Evolutionary conservation across 2,888 invertebrate genomes (phyloP), one percentile per base, ranked within the genome.

Genomic region (Ichneumoninae sp.): DNA sequence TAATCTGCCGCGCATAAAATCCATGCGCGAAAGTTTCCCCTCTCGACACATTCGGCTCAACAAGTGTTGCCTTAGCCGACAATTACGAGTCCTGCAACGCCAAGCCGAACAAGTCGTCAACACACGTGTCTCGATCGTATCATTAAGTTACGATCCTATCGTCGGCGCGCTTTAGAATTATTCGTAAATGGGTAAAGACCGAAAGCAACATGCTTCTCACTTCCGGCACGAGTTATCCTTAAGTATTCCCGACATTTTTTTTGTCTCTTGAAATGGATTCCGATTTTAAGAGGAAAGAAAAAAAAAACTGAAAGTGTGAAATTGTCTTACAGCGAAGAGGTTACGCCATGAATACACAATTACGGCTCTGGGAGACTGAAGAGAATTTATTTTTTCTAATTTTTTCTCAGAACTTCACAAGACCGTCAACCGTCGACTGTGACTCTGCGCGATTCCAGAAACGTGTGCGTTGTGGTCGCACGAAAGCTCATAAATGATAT

Each of bases 261-360:
- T 47, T 47, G 3, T 16, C 13, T 16, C 44, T 16, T 47, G 2
- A 16, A 47, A 16, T 3, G 1, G 0, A 22, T 57, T 26, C 10
- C 5, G 16, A 19, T 50, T n/a, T 50, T 50, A n/a, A 0, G 19
- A 7, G 6, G 1, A 5, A 52, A 5, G 19, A 54, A 54, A 54
- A 54, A 22, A n/a, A 40, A 69, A 57, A 69, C 52, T 30, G 71
- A 54, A 81, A 62, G 70, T 62, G 65, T 60, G 52, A 76, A 69
- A 62, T 60, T 50, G 50, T 68, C n/a, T 65, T n/a, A 69, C 40
- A 70, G 57, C 40, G 70, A 70, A 54, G 22, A 13, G 13, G 50
- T 76, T 70, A 44, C 68, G 76, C 33, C 70, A 44, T 62, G 26
- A 57, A n/a, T 22, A 50, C 57, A 47, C 60, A 65, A 44, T 79